These are phyloP conservation scores for Neoascia interrupta DNA, from an alignment of 2,888 invertebrate species.

Conservation along the genomic window DNA sequence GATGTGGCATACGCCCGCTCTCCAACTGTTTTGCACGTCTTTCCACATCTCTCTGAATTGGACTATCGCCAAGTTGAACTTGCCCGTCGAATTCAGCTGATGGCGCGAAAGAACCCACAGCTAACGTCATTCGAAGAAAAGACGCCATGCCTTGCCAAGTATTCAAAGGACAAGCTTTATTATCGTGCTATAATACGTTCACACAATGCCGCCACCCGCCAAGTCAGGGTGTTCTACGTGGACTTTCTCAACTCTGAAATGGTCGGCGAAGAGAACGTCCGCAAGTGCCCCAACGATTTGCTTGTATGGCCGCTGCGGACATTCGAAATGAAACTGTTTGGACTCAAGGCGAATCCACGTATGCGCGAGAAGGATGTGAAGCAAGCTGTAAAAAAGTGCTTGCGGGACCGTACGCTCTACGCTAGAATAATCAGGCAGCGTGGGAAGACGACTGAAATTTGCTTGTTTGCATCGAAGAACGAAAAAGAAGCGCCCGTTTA, in stretches of 20 bases:
- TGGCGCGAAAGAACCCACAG: slow-evolving; percentile 79
- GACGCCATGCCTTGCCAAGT: slow-evolving; percentile 83
- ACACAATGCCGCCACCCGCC: slow-evolving; percentile 78
- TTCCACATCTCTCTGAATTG: slow-evolving; percentile 77
- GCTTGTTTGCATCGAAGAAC: slow-evolving; percentile 28
- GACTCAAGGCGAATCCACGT: slow-evolving; percentile 77
- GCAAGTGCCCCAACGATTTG: slow-evolving; percentile 81
- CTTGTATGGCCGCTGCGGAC: slow-evolving; percentile 81
- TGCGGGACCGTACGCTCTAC: slow-evolving; percentile 70
- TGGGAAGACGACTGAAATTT: slow-evolving; percentile 33
- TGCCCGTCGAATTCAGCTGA: slow-evolving; percentile 80
- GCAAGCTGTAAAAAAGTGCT: slow-evolving; percentile 70
- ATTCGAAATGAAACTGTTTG: slow-evolving; percentile 80
- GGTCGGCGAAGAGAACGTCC: slow-evolving; percentile 80
- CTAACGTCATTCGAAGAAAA: slow-evolving; percentile 77
- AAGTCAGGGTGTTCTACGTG: slow-evolving; percentile 85
- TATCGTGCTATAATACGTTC: slow-evolving; percentile 85
- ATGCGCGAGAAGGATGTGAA: slow-evolving; percentile 76
- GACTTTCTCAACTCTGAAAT: slow-evolving; percentile 87
- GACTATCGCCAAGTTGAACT: slow-evolving; percentile 80
- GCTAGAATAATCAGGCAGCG: slow-evolving; percentile 71
- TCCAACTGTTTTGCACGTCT: slow-evolving; percentile 74
- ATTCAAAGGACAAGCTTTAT: slow-evolving; percentile 84
- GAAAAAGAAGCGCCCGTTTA: slow-evolving; percentile 32
- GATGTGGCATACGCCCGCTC: slow-evolving; percentile 73